Base-by-base conservation (phyloP, 1,140 invertebrate species). In the Holotrichia oblita region DNA sequence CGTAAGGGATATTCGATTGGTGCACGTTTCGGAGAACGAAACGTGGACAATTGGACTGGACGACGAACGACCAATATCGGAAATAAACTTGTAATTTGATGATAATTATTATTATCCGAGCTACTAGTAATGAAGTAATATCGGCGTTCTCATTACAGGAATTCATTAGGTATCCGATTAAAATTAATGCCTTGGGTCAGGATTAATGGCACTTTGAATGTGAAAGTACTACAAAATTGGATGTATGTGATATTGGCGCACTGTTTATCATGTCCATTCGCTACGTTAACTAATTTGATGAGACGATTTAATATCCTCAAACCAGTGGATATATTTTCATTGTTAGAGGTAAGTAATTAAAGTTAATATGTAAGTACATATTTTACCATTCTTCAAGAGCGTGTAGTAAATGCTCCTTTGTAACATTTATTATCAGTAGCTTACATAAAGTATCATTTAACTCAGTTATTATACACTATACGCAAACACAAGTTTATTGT, bases 201-300 rank as follows among this genome's bases (percentile, higher is more conserved):
- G 79, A 89, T 95, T 6, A 93, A 95, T 85, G 94, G 94, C 0
- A 88, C 89, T 0, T 83, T 96, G 0, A 95, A 96, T 86, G 87
- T 91, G 27, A 86, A 91, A 55, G 89, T 93, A 2, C 86, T 96
- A 17, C 91, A 93, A 83, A 90, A 91, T 41, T 91, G 94, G 90
- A 79, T 95, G 40, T 91, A 92, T 34, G 88, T 91, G 10, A 82
- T 95, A 64, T 85, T 94, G 34, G 88, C 90, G 6, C 90, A 92
- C 77, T 91, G 93, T 77, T 88, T 93, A 80, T 86, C 89, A 10
- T 87, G 89, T 80, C 92, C 92, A 0, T 92, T 92, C 3, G 85
- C 89, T 48, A 86, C 87, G 0, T 83, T 93, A 74, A 81, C 85
- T 4, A 87, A 88, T 44, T 80, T 93, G 1, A 89, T 89, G 80